phyloP scores from a whole-genome alignment of 30 jellyfish, hydroid and myxozoan genomes.

The Cassiopea xamachana region DNA sequence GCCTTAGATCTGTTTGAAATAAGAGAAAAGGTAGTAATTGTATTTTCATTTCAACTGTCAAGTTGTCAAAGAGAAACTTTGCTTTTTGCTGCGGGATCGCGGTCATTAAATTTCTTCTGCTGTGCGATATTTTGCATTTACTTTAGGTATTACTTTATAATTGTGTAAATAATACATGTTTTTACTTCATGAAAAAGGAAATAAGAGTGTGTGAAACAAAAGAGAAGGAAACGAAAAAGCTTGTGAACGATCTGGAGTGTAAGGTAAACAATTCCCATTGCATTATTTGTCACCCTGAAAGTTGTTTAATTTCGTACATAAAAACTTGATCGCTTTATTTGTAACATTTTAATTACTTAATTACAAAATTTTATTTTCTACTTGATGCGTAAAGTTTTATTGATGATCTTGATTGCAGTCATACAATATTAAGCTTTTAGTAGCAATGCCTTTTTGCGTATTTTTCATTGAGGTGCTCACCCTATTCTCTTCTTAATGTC shows the following conservation, averaged over 20 bases:
- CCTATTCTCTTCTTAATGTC: too few relatives aligned
- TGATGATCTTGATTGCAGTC: too few relatives aligned
- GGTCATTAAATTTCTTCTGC: background rate
- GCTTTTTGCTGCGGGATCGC: too few relatives aligned
- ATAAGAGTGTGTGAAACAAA: conserved; percentile 18
- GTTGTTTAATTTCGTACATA: too few relatives aligned
- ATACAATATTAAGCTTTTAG: too few relatives aligned
- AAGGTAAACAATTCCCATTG: conserved; percentile 27
- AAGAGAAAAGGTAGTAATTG: conserved; percentile 76
- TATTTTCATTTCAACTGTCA: background rate
- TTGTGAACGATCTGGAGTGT: conserved; percentile 57
- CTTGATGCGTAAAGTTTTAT: too few relatives aligned
- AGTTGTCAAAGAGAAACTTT: too few relatives aligned
- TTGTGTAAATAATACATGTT: background rate
- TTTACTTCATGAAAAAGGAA: conserved; percentile 21
- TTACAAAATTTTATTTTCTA: too few relatives aligned
- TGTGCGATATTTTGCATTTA: background rate
- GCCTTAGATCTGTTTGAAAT: conserved; percentile 80
- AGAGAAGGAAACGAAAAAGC: conserved; percentile 45
- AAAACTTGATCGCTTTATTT: too few relatives aligned
- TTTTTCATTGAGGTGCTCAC: too few relatives aligned
- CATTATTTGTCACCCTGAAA: background rate
- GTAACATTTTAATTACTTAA: too few relatives aligned
- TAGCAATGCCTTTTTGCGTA: too few relatives aligned
- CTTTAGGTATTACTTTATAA: background rate